Evolutionary conservation across 2,113 vertebrate genomes (phyloP).

Genomic region (Pseudolaguvia tuberculata): DNA sequence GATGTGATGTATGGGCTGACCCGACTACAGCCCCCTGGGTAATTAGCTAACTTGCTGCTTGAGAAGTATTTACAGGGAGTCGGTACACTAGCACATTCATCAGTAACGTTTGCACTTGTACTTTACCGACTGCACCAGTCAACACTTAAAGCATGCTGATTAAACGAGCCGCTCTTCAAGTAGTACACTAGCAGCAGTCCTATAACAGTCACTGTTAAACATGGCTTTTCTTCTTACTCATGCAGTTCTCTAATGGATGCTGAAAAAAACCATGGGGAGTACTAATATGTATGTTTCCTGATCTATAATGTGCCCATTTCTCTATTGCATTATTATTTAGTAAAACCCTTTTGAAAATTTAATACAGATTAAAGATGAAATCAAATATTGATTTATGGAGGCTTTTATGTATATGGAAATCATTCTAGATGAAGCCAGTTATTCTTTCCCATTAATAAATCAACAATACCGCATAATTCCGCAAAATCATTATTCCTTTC

Average conservation of each 20-base stretch:
- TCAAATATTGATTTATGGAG: background rate
- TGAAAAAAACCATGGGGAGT: background rate
- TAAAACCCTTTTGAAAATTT: background rate
- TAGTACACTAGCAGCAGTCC: background rate
- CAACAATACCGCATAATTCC: constrained; percentile 5
- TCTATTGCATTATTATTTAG: background rate
- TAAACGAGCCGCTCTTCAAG: background rate
- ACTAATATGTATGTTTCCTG: background rate
- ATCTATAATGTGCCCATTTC: background rate
- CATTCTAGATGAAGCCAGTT: constrained; percentile 14
- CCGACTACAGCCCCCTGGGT: constrained; percentile 48
- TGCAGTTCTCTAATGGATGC: background rate
- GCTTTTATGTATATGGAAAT: background rate
- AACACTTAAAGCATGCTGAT: constrained; percentile 34
- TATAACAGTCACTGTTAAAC: background rate
- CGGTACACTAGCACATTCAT: constrained; percentile 42
- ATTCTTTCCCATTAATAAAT: background rate
- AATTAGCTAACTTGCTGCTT: constrained; percentile 49
- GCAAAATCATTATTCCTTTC: constrained; percentile 31
- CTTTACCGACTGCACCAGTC: constrained; percentile 36
- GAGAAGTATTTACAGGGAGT: constrained; percentile 51
- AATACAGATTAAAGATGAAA: background rate
- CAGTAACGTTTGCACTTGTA: constrained; percentile 38
- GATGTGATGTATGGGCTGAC: constrained; percentile 50
- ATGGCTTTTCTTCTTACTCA: constrained; percentile 1